These are phyloP conservation scores for Paramormyrops hopkinsi DNA, from an alignment of 2,797 vertebrate species.

Conservation along the genomic window DNA sequence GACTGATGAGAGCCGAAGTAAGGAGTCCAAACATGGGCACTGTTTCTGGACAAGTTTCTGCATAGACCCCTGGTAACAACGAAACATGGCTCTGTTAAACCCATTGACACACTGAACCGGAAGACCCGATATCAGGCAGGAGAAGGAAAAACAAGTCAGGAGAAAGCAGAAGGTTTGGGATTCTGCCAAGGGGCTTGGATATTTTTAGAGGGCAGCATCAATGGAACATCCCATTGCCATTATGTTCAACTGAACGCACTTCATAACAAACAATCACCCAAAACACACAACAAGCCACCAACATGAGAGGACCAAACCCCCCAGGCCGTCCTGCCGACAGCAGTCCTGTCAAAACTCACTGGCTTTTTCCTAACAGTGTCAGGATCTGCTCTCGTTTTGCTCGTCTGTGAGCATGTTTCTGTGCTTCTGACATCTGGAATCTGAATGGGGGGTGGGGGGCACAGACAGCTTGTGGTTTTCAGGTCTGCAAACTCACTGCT, in stretches of 20 bases:
- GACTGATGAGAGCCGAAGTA: conserved; percentile 55
- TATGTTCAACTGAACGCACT: not conserved
- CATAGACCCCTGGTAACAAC: conserved; percentile 38
- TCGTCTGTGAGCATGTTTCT: conserved; percentile 42
- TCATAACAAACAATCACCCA: not conserved
- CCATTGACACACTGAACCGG: conserved; percentile 47
- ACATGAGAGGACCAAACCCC: not conserved
- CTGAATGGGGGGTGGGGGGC: not conserved
- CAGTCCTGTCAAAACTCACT: conserved; percentile 41
- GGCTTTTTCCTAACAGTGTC: conserved; percentile 53
- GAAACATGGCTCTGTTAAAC: conserved; percentile 40
- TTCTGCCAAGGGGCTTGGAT: conserved; percentile 36
- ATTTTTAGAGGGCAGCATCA: conserved; percentile 44
- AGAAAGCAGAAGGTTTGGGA: conserved; percentile 45
- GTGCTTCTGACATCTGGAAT: conserved; percentile 53
- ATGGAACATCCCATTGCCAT: conserved; percentile 31
- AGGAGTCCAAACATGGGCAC: conserved; percentile 51
- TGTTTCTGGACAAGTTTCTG: conserved; percentile 37
- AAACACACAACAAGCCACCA: not conserved
- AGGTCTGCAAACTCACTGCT: not conserved
- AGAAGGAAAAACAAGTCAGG: conserved; percentile 26
- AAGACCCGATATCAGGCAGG: conserved; percentile 40
- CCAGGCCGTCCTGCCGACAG: not conserved
- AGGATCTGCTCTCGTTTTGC: conserved; percentile 55
- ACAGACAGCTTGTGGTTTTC: not conserved